Conservation (phyloP, 1,140 invertebrate genomes). For the Rhagoletis pomonella region DNA sequence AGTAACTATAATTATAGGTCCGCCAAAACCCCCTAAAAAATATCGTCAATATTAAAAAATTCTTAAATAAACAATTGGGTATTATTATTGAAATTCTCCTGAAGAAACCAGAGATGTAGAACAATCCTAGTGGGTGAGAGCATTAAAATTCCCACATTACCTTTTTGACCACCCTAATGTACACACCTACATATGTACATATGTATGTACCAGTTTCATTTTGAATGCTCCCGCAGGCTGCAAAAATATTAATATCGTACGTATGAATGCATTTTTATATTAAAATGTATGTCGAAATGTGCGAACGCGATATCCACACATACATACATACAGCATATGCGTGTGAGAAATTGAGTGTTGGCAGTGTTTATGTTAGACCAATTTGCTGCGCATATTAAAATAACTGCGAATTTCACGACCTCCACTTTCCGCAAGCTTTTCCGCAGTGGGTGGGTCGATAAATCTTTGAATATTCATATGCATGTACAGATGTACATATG, state of each 20-base stretch:
- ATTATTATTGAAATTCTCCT: too few relatives aligned
- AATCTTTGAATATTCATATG: background rate
- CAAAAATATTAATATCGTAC: background rate
- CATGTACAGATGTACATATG: background rate
- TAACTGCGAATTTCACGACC: slow-evolving; percentile 35
- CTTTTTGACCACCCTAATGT: too few relatives aligned
- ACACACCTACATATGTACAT: too few relatives aligned
- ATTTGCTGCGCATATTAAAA: slow-evolving; percentile 36
- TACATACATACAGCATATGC: background rate
- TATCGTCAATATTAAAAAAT: too few relatives aligned
- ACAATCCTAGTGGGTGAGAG: too few relatives aligned
- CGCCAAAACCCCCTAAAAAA: too few relatives aligned
- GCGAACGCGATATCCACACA: background rate
- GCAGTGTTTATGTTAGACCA: background rate
- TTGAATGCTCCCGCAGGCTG: background rate
- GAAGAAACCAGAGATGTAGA: too few relatives aligned
- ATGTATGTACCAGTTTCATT: background rate
- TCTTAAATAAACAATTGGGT: too few relatives aligned
- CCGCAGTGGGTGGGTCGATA: slow-evolving; percentile 5
- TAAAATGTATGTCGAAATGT: too few relatives aligned
- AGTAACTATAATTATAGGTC: too few relatives aligned
- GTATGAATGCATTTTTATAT: too few relatives aligned
- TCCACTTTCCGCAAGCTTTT: background rate
- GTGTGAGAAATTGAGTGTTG: background rate
- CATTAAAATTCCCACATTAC: too few relatives aligned